Evolutionary conservation across 2,113 vertebrate genomes (phyloP), one percentile per base, ranked within the genome.

Genomic region (Trachemys scripta): DNA sequence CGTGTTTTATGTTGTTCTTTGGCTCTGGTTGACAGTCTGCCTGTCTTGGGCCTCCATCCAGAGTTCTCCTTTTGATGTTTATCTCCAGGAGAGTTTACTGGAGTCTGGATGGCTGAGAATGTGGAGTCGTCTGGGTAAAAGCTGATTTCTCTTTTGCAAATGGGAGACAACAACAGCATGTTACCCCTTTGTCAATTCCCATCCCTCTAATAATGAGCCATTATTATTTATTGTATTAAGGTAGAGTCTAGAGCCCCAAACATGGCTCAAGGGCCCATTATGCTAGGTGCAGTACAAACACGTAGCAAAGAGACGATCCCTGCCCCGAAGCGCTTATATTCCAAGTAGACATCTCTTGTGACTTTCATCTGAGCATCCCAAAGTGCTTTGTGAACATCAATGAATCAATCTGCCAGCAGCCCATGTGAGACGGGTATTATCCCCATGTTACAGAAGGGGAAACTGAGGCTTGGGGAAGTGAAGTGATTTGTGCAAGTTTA

Each of bases 11-110:
- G 96, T 89, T 96, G 94, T 72, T 94, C 89, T 95, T 88, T 59
- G 95, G 85, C 88, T 97, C 4, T 0, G 84, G 88, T 86, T 0
- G 3, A 91, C 85, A 53, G 56, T 42, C 27, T 29, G 96, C 97
- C 95, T 94, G 83, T 82, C 57, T 76, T 62, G 96, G 96, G 97
- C 94, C 87, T 56, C 27, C 85, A 78, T 96, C 96, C 96, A 91
- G 42, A 10, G 1, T 90, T 81, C 62, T 93, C 94, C 90, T 89
- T 94, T 92, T 98, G 97, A 97, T 98, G 96, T 97, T 94, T 25
- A 62, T 96, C 94, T 97, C 95, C 92, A 82, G 22, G 90, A 95
- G 96, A 84, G 96, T 95, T 97, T 95, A 88, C 94, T 97, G 96
- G 93, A 94, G 96, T 93, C 95, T 95, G 93, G 49, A 42, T 90